phyloP scores from a whole-genome alignment of 1,140 invertebrate species.

The Drosophila simulans region DNA sequence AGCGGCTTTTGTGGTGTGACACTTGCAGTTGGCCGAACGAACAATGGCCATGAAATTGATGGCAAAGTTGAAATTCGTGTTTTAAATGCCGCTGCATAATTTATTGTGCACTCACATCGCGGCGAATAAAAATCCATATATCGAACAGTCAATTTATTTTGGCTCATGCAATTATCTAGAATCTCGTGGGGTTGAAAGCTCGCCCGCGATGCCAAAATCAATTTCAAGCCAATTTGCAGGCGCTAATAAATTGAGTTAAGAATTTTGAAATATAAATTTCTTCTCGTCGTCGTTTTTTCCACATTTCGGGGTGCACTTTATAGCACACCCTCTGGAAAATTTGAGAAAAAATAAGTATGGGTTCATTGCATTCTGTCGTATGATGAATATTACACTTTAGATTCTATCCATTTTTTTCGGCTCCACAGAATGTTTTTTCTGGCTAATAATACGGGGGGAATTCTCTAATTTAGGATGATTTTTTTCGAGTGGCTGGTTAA shows the following conservation, averaged over 20 bases:
- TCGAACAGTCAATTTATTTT: slow-evolving; percentile 58
- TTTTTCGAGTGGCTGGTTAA: background rate
- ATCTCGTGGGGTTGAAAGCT: slow-evolving; percentile 2
- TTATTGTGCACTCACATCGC: slow-evolving; percentile 16
- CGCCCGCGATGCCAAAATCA: slow-evolving; percentile 49
- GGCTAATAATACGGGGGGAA: too few relatives aligned
- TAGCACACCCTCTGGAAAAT: background rate
- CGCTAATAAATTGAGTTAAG: slow-evolving; percentile 81
- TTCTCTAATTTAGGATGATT: background rate
- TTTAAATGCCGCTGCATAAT: slow-evolving; percentile 68
- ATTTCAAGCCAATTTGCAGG: slow-evolving; percentile 72
- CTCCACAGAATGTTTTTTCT: too few relatives aligned
- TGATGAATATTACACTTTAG: background rate
- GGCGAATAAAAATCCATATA: slow-evolving; percentile 47
- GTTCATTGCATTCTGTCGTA: background rate
- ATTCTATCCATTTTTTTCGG: too few relatives aligned
- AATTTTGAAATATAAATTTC: slow-evolving; percentile 67
- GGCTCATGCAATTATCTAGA: slow-evolving; percentile 42
- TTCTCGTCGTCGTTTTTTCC: background rate
- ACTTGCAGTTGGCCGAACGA: slow-evolving; percentile 44
- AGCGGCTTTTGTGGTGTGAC: slow-evolving; percentile 32
- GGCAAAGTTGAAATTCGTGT: slow-evolving; percentile 63
- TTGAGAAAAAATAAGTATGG: background rate
- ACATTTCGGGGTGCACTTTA: background rate
- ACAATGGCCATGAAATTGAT: slow-evolving; percentile 60